These are phyloP conservation scores for Palloptera scutellata DNA, from an alignment of 2,888 invertebrate genomes.

Conservation along the genomic window DNA sequence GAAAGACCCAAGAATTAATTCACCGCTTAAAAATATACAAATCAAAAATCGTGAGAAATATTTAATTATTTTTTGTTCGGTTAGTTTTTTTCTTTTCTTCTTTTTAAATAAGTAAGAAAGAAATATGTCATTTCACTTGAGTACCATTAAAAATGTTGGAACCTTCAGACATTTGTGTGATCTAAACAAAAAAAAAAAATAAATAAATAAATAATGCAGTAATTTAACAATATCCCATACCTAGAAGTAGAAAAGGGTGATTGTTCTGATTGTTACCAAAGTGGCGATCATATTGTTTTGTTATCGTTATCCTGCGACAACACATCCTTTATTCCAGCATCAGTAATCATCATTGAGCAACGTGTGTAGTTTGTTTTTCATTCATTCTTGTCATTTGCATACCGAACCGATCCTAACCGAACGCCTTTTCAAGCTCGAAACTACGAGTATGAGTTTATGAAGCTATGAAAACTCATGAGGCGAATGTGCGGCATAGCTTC, in stretches of 20 bases:
- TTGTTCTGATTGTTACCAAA: constrained; percentile 13
- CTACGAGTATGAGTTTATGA: neutral
- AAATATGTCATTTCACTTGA: constrained; percentile 27
- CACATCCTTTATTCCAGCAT: neutral
- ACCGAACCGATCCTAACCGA: constrained; percentile 26
- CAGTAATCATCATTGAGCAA: neutral
- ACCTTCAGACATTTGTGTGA: constrained; percentile 13
- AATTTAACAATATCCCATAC: too few relatives aligned
- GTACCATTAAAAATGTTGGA: constrained; percentile 11
- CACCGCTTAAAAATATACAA: too few relatives aligned
- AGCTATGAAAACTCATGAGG: neutral
- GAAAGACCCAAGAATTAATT: neutral
- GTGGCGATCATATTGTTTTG: constrained; percentile 8
- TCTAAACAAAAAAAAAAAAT: constrained; percentile 5
- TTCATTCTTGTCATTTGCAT: too few relatives aligned
- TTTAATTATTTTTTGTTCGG: too few relatives aligned
- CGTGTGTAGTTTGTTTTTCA: too few relatives aligned
- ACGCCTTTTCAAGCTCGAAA: constrained; percentile 23
- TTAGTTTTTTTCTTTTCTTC: constrained; percentile 1
- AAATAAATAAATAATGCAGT: neutral
- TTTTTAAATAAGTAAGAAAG: constrained; percentile 11
- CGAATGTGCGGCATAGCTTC: too few relatives aligned
- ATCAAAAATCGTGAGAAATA: too few relatives aligned
- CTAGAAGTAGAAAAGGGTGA: constrained; percentile 5
- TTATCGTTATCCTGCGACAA: constrained; percentile 9